Base-by-base conservation (phyloP, 2,888 invertebrate species). In the Anarsia innoxiella region DNA sequence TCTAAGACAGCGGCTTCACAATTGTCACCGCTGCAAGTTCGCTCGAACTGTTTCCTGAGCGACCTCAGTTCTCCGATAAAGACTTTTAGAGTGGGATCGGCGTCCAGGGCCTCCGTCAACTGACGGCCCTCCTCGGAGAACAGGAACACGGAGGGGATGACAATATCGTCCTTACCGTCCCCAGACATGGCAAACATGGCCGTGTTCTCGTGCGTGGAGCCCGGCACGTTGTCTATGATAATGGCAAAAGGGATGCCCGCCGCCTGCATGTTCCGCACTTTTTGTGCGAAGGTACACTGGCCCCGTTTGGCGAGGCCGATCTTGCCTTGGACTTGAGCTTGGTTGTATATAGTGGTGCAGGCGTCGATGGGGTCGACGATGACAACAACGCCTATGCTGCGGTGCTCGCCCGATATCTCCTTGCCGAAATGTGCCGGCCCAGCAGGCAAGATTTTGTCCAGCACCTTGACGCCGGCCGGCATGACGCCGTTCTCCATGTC, bases 161-260 rank as follows among this genome's bases (percentile, higher is more conserved):
- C 88, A 4, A 97, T 92, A 66, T 96, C 94, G 49, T 93, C 91
- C 1, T 83, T 88, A 0, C 95, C 96, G 73, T 98, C 97, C 1
- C 96, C 96, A 0, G 96, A 96, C 98, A 99, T 98, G 2, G 96
- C 96, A 79, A 99, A 99, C 80, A 96, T 88, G 0, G 94, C 91
- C 1, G 93, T 91, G 34, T 87, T 89, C 16, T 89, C 88, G 28
- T 91, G 89, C 36, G 92, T 91, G 23, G 93, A 91, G 15, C 89
- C 93, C 2, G 89, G 86, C 8, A 91, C 88, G 71, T 96, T 95
- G 76, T 96, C 95, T 45, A 93, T 78, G 25, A 99, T 92, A 54
- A 99, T 93, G 11, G 93, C 93, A 12, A 93, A 94, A 23, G 90
- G 78, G 0, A 93, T 97, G 10, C 96, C 96, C 2, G 92, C 91